phyloP scores from a whole-genome alignment of 1,140 invertebrate genomes.

The Psilanteris sp. region DNA sequence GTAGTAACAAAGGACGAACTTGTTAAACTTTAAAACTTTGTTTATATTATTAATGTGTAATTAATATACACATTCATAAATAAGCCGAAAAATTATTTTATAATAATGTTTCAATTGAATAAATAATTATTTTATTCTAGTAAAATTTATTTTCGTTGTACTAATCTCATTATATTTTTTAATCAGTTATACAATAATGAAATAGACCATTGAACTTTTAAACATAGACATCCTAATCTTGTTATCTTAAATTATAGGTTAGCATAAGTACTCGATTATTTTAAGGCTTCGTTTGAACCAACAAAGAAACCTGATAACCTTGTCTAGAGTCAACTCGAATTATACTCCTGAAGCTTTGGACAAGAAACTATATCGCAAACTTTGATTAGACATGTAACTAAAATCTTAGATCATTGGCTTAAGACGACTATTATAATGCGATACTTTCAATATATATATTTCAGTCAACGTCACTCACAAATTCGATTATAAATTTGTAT shows the following conservation, averaged over 20 bases:
- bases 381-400: constrained; percentile 29
- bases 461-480: too few relatives aligned
- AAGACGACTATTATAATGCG: constrained; percentile 9
- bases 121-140: too few relatives aligned
- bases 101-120: too few relatives aligned
- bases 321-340: constrained; percentile 57
- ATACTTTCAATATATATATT: constrained; percentile 16
- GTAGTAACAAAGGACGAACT: too few relatives aligned
- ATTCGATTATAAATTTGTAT: too few relatives aligned
- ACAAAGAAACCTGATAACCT: constrained; percentile 71
- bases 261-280: constrained; percentile 39
- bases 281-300: constrained; percentile 72
- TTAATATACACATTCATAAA: too few relatives aligned
- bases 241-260: constrained; percentile 62
- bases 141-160: too few relatives aligned
- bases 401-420: constrained; percentile 12
- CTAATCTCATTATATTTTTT: too few relatives aligned
- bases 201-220: constrained; percentile 7
- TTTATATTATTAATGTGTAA: too few relatives aligned
- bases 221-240: constrained; percentile 11
- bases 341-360: constrained; percentile 23
- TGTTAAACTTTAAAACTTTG: too few relatives aligned
- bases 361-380: constrained; percentile 17
- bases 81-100: too few relatives aligned
- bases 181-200: too few relatives aligned